A percentile compares a stretch with the other conserved stretches of the same genome.
phyloP scores from a whole-genome alignment of 2,797 vertebrate species.

The Rhinella marina region DNA sequence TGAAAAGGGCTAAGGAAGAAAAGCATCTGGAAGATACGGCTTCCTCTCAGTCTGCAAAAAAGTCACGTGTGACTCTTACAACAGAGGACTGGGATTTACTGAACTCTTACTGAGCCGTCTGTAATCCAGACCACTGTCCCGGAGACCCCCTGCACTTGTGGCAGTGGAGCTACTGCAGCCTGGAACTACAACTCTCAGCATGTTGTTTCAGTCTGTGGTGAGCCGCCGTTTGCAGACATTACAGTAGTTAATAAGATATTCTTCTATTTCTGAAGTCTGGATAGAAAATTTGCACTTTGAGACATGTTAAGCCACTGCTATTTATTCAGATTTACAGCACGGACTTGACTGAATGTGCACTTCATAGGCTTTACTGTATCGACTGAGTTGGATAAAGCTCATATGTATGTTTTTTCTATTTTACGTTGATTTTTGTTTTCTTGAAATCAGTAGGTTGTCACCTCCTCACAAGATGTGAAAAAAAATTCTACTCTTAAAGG shows the following conservation, averaged over 20 bases:
- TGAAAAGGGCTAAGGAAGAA: constrained; percentile 76
- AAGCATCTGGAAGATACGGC: constrained; percentile 65
- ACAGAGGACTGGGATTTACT: constrained; percentile 87
- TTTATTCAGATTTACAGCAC: not conserved
- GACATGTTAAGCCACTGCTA: not conserved
- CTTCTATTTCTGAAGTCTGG: not conserved
- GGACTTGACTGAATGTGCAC: not conserved
- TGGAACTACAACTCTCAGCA: not conserved
- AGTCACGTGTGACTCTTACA: constrained; percentile 76
- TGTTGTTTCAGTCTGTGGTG: not conserved
- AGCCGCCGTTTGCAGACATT: not conserved
- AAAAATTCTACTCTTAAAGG: too few species aligned
- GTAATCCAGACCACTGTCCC: not conserved
- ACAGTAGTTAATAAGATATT: not conserved
- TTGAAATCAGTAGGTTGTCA: too few species aligned
- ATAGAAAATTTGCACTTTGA: not conserved
- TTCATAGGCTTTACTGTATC: too few species aligned
- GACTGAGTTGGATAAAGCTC: too few species aligned
- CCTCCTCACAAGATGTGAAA: too few species aligned
- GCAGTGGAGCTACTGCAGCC: not conserved
- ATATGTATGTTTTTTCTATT: too few species aligned
- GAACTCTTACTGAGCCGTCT: constrained; percentile 85
- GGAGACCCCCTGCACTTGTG: not conserved
- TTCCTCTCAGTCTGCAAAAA: constrained; percentile 74
- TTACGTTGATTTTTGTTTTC: too few species aligned